Evolutionary conservation across 2,888 invertebrate species (phyloP), one percentile per base, ranked within the genome.

Genomic region (Heliconius hortense): DNA sequence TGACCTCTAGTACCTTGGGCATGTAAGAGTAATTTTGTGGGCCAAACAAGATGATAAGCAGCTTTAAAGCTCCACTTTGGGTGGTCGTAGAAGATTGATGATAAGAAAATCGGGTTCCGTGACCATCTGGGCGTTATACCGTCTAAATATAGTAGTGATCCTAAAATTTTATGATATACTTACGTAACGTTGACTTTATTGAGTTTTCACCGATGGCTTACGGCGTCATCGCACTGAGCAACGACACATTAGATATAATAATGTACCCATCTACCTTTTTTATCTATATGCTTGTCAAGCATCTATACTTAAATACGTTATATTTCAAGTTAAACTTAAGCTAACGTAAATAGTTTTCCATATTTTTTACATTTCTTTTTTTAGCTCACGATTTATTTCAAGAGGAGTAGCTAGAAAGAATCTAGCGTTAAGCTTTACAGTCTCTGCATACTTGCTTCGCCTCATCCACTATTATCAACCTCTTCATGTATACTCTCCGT

Each of bases 71-170:
- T 87, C 93, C 84, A 72, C 80, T 79, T 81, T 83, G 79, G 77
- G 78, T 90, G 91, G 93, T 81, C 86, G 83, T 83, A 87, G 87
- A 90, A 90, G 88, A 89, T 89, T 89, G 87, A 85, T 90, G 88
- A 89, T 90, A 91, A 91, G 91, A 92, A 92, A 92, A 90, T 92
- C 89, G 89, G 89, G 88, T 85, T 84, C 88, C 90, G 84, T 92
- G 90, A 92, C 93, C 93, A 93, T 93, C 93, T 93, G 93, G 89
- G 86, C 85, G 87, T 86, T 93, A 91, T 92, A 86, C 39, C 39
- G 84, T 89, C 92, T 92, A 92, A 90, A 92, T 91, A 88, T 92
- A 91, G 90, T 86, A 82, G 85, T 84, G 87, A 84, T 86, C 85
- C 91, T 90, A 88, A 88, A 88, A 86, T 89, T 91, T 92, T 90